These are phyloP conservation scores for Gymnopithys bicolor DNA, from an alignment of 2,797 vertebrate species.

Conservation along the genomic window DNA sequence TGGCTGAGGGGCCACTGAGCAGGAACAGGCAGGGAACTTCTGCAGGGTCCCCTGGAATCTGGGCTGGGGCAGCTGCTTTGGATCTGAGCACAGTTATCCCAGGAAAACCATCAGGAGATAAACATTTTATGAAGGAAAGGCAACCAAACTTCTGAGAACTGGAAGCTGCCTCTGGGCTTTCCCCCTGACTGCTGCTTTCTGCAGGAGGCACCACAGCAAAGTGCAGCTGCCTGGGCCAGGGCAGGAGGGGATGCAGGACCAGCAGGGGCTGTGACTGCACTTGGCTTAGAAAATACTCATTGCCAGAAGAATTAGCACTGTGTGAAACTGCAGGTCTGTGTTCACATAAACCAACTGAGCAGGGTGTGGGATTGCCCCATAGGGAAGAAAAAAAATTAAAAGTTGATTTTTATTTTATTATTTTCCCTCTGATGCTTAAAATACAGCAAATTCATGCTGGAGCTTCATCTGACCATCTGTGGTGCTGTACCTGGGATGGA, in stretches of 20 bases:
- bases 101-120: neutral
- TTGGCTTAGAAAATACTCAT: neutral
- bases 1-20: neutral
- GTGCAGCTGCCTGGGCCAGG: neutral
- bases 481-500: neutral
- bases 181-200: neutral
- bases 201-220: neutral
- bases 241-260: too few species aligned
- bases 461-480: neutral
- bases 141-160: neutral
- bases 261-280: neutral
- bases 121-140: neutral
- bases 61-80: neutral
- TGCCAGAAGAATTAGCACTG: neutral
- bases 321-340: neutral
- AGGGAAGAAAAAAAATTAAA: neutral
- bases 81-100: neutral
- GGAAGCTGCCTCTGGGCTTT: neutral
- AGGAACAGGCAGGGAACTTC: neutral
- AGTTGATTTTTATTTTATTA: neutral
- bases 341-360: neutral
- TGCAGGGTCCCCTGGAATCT: neutral
- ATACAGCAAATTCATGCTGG: neutral
- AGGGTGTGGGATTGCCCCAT: neutral
- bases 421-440: neutral